Evolutionary conservation across 2,113 vertebrate genomes (phyloP).

Genomic region (Ondatra zibethicus): DNA sequence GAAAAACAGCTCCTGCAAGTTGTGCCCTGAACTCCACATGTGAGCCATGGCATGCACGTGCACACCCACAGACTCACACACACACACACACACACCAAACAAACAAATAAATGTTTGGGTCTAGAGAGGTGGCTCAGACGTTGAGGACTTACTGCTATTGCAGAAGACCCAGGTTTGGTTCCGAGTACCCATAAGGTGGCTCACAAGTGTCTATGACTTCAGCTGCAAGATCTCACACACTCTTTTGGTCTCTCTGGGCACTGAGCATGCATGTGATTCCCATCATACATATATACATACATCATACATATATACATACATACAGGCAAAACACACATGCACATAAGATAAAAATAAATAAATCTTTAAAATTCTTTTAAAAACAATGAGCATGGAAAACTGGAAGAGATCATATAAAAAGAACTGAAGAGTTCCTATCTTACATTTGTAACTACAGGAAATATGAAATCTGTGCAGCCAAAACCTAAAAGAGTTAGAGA

Average conservation of each 20-base stretch:
- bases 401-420: background rate
- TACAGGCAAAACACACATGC: background rate
- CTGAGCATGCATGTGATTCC: background rate
- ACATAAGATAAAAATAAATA: background rate
- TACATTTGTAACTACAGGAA: background rate
- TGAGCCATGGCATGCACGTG: background rate
- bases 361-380: background rate
- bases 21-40: background rate
- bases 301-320: background rate
- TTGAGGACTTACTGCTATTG: background rate
- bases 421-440: background rate
- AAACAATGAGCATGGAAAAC: background rate
- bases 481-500: background rate
- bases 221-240: background rate
- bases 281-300: background rate
- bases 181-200: background rate
- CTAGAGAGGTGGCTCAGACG: background rate
- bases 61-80: background rate
- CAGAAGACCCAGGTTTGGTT: background rate
- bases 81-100: background rate
- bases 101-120: background rate
- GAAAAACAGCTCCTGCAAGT: background rate
- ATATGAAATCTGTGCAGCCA: background rate
- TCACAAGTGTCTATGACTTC: background rate
- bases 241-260: background rate